Conservation (phyloP, 1,140 invertebrate species). For the Meteorus sp. region DNA sequence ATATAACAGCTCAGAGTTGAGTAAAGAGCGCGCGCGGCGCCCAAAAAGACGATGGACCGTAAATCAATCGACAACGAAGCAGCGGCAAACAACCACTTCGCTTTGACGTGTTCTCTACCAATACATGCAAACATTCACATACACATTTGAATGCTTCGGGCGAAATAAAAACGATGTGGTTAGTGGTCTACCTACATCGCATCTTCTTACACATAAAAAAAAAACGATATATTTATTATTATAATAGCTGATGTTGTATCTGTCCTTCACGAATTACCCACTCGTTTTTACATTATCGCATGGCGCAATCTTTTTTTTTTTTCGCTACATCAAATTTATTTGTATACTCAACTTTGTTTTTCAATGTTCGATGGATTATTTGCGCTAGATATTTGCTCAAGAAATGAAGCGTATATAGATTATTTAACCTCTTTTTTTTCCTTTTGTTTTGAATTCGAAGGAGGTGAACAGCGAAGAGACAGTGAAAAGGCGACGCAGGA, state of each 20-base stretch:
- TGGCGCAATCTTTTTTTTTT: too few relatives aligned
- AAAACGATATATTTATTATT: too few relatives aligned
- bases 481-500: conserved; percentile 11
- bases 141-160: too few relatives aligned
- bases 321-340: too few relatives aligned
- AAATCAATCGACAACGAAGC: conserved; percentile 49
- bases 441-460: background rate
- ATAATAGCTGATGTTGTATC: too few relatives aligned
- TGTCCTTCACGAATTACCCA: too few relatives aligned
- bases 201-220: background rate
- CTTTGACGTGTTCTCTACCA: conserved; percentile 32
- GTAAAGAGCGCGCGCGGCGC: background rate
- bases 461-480: background rate
- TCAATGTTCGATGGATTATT: too few relatives aligned
- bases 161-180: conserved; percentile 9
- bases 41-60: conserved; percentile 35
- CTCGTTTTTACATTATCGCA: too few relatives aligned
- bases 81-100: conserved; percentile 21
- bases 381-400: too few relatives aligned
- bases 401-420: too few relatives aligned
- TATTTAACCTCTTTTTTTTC: background rate
- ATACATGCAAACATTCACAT: background rate
- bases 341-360: too few relatives aligned
- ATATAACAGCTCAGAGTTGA: background rate
- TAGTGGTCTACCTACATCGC: background rate